Conservation (phyloP, 2,113 vertebrate species). For the Beaufortia kweichowensis region DNA sequence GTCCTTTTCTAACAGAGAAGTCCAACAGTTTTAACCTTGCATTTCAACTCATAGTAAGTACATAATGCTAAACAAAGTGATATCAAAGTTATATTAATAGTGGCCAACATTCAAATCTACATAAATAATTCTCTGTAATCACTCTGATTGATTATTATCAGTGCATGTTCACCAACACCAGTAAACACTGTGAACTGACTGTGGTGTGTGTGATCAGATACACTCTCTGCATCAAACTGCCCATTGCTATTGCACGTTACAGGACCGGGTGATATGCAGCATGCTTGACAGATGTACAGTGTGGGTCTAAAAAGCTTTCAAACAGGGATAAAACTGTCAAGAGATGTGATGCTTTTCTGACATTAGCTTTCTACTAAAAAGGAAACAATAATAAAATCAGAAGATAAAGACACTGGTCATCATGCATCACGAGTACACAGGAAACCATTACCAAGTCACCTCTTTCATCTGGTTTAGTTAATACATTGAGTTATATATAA, state of each 20-base stretch:
- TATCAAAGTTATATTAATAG: neutral
- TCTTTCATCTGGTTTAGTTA: neutral
- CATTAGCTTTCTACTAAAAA: neutral
- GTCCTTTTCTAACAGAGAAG: neutral
- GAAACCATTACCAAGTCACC: no score
- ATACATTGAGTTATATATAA: neutral
- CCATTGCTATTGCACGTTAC: neutral
- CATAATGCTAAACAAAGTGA: constrained; percentile 15
- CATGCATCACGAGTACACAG: no score
- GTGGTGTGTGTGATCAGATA: neutral
- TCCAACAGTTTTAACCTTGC: neutral
- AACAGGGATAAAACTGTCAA: neutral
- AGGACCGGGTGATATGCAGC: neutral
- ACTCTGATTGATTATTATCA: neutral
- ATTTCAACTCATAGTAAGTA: neutral
- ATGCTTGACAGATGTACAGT: constrained; percentile 32
- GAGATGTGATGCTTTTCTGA: neutral
- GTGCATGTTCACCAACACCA: neutral
- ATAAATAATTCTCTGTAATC: neutral
- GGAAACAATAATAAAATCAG: neutral
- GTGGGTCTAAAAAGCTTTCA: neutral
- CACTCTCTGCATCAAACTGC: neutral
- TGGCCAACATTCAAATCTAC: neutral
- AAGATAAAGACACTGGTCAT: neutral
- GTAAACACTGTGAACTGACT: no score